A percentile compares a stretch with the other conserved stretches of the same genome.
These are phyloP conservation scores for Drosophila hawaiiensis DNA, from an alignment of 2,888 invertebrate genomes.

Conservation along the genomic window DNA sequence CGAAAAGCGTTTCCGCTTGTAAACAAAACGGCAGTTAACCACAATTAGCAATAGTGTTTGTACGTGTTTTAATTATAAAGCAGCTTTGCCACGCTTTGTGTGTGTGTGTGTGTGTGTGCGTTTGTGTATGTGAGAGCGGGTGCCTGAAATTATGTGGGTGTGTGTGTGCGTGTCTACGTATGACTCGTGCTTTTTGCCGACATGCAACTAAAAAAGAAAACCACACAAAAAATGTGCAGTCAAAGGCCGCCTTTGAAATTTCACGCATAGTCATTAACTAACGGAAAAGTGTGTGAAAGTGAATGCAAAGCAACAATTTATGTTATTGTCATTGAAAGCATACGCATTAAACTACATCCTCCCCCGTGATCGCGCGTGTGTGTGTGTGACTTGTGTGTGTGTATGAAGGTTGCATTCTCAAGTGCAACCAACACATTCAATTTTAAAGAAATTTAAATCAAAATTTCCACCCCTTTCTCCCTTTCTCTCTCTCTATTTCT, in stretches of 20 bases:
- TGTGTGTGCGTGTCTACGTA: constrained; percentile 46
- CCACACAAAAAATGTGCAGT: constrained; percentile 31
- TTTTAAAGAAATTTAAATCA: constrained; percentile 44
- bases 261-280: constrained; percentile 4
- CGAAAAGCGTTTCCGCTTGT: constrained; percentile 55
- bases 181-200: constrained; percentile 78
- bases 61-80: constrained; percentile 47
- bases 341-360: constrained; percentile 29
- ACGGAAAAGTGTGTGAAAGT: constrained; percentile 15
- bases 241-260: constrained; percentile 21
- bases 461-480: constrained; percentile 48
- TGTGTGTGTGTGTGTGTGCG: constrained; percentile 7
- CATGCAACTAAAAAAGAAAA: constrained; percentile 49
- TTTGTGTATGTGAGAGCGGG: constrained; percentile 34
- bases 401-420: constrained; percentile 66
- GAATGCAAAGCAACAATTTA: constrained; percentile 4
- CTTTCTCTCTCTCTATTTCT: constrained; percentile 40
- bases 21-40: constrained; percentile 56
- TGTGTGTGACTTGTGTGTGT: constrained; percentile 7
- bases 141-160: constrained; percentile 4
- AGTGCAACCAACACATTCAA: constrained; percentile 69
- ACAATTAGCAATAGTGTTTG: constrained; percentile 50
- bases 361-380: constrained; percentile 33
- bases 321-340: constrained; percentile 33
- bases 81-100: not conserved